phyloP scores from a whole-genome alignment of 2,888 invertebrate species.

The Euspilapteryx auroguttella region DNA sequence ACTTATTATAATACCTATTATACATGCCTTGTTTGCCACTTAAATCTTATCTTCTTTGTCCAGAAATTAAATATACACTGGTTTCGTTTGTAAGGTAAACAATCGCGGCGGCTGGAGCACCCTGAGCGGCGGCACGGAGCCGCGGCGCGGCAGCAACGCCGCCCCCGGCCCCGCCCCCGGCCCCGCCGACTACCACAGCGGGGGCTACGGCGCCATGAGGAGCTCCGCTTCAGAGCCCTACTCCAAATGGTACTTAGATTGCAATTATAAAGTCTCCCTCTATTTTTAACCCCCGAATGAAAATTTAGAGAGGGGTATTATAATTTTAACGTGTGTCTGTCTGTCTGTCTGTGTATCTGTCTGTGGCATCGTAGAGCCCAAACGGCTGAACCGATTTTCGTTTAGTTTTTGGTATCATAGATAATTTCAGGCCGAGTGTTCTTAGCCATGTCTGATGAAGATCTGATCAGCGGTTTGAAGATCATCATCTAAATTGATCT shows the following conservation, averaged over 20 bases:
- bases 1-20: background rate
- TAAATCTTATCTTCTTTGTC: background rate
- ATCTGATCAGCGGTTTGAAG: too few relatives aligned
- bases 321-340: too few relatives aligned
- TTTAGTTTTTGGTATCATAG: too few relatives aligned
- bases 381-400: too few relatives aligned
- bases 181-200: slow-evolving; percentile 20
- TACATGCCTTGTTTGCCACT: background rate
- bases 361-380: too few relatives aligned
- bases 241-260: slow-evolving; percentile 28
- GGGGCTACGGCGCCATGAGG: slow-evolving; percentile 49
- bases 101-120: slow-evolving; percentile 46
- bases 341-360: too few relatives aligned
- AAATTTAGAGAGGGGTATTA: too few relatives aligned
- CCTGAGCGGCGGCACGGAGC: slow-evolving; percentile 27
- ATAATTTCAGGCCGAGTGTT: too few relatives aligned
- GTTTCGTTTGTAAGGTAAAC: too few relatives aligned
- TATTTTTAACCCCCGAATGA: too few relatives aligned
- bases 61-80: background rate
- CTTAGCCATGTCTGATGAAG: too few relatives aligned
- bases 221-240: slow-evolving; percentile 45
- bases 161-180: slow-evolving; percentile 17
- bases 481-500: too few relatives aligned
- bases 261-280: background rate
- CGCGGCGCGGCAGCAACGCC: slow-evolving; percentile 28